Evolutionary conservation across 2,113 vertebrate species (phyloP).

Genomic region (Colinus virginianus): DNA sequence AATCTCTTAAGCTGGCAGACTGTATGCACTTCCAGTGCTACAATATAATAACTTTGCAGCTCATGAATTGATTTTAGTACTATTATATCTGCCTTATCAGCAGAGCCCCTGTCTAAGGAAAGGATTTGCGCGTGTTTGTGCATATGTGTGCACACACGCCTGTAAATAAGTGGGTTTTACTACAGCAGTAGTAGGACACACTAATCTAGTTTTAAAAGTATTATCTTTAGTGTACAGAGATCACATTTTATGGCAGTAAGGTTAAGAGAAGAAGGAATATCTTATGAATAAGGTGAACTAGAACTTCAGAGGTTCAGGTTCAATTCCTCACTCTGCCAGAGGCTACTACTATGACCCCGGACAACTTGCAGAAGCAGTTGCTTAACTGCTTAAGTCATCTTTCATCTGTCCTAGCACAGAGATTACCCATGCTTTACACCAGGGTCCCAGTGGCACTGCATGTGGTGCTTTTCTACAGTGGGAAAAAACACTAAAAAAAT

Average conservation of each 20-base stretch:
- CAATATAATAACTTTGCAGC: conserved; percentile 43
- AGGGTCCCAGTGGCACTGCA: background rate
- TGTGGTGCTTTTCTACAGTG: background rate
- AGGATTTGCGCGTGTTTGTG: background rate
- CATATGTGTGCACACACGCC: background rate
- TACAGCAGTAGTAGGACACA: background rate
- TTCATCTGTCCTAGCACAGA: background rate
- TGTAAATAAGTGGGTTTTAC: conserved; percentile 41
- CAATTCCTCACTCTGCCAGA: background rate
- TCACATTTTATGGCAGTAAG: background rate
- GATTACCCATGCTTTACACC: background rate
- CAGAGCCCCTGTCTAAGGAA: conserved; percentile 32
- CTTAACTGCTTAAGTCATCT: background rate
- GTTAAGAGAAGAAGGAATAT: background rate
- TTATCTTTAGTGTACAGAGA: background rate
- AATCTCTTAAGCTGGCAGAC: conserved; percentile 13
- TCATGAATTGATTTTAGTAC: conserved; percentile 43
- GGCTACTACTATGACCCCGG: background rate
- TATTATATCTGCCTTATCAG: conserved; percentile 37
- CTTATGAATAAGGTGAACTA: background rate
- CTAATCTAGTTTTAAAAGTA: background rate
- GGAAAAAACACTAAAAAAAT: background rate
- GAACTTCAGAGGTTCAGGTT: conserved; percentile 9
- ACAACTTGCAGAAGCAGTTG: background rate
- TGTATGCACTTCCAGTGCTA: conserved; percentile 14